Conservation (phyloP, 2,888 invertebrate genomes). For the Rhogogaster chlorosoma region DNA sequence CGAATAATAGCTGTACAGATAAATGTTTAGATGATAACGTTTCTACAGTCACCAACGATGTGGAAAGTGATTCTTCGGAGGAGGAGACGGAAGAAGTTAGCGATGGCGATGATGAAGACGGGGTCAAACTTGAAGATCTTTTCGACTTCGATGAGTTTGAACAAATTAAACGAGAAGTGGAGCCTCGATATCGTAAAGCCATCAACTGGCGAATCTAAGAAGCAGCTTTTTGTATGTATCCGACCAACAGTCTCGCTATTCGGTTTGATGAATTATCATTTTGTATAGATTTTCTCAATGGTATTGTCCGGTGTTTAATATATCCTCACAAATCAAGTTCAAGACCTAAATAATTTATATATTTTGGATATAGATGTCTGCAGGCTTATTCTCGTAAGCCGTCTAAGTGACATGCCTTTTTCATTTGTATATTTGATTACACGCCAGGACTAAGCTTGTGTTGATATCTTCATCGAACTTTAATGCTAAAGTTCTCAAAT, state of each 20-base stretch:
- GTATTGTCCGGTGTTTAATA: slow-evolving; percentile 1
- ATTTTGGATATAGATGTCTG: background rate
- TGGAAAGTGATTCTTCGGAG: slow-evolving; percentile 35
- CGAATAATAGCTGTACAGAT: slow-evolving; percentile 31
- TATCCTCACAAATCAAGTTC: background rate
- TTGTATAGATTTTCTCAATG: slow-evolving; percentile 18
- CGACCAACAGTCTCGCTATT: slow-evolving; percentile 12
- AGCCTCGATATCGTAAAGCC: slow-evolving; percentile 70
- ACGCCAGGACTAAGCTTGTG: background rate
- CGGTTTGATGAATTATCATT: slow-evolving; percentile 17
- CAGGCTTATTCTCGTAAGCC: slow-evolving; percentile 21
- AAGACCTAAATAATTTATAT: slow-evolving; percentile 35
- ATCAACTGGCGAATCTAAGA: slow-evolving; percentile 69
- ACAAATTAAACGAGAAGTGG: slow-evolving; percentile 54
- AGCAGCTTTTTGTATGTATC: slow-evolving; percentile 44
- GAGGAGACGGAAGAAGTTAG: slow-evolving; percentile 37
- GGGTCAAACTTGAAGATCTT: slow-evolving; percentile 4
- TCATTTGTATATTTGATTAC: slow-evolving; percentile 35
- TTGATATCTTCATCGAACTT: background rate
- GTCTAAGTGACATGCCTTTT: slow-evolving; percentile 12
- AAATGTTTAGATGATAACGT: slow-evolving; percentile 40
- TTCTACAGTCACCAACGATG: slow-evolving; percentile 46
- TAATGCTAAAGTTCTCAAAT: background rate
- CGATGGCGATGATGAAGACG: slow-evolving; percentile 13
- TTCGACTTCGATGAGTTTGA: slow-evolving; percentile 33